A percentile compares a stretch with the other conserved stretches of the same genome.
Conservation (phyloP, 2,888 invertebrate species). For the Baccha elongata region DNA sequence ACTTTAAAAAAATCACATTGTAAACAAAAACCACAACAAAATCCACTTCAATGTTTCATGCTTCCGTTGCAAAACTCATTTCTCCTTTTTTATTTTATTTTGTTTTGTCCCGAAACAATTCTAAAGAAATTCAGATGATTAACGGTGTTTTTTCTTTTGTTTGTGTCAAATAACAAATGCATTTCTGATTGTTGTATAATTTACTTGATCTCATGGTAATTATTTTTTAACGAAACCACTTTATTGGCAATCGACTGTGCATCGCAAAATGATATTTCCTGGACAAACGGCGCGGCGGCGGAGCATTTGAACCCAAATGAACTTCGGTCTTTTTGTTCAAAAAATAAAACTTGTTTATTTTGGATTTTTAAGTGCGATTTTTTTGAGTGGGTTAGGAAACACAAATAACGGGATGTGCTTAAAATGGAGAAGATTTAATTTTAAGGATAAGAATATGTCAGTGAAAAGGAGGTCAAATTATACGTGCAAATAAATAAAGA, state of each 20-base stretch:
- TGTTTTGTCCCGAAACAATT: slow-evolving; percentile 11
- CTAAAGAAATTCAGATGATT: slow-evolving; percentile 56
- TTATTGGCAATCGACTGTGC: slow-evolving; percentile 23
- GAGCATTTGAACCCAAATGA: slow-evolving; percentile 58
- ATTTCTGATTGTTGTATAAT: slow-evolving; percentile 63
- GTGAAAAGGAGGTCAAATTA: slow-evolving; percentile 43
- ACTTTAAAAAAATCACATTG: slow-evolving; percentile 37
- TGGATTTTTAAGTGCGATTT: slow-evolving; percentile 12
- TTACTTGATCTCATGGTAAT: slow-evolving; percentile 38
- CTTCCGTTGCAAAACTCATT: slow-evolving; percentile 43
- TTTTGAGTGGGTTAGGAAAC: slow-evolving; percentile 63
- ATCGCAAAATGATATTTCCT: slow-evolving; percentile 40
- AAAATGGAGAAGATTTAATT: slow-evolving; percentile 46
- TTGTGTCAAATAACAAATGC: slow-evolving; percentile 54
- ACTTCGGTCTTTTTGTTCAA: slow-evolving; percentile 19
- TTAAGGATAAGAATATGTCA: slow-evolving; percentile 58
- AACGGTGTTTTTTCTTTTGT: slow-evolving; percentile 47
- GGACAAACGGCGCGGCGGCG: too few species aligned
- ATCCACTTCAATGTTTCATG: slow-evolving; percentile 33
- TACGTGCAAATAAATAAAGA: slow-evolving; percentile 20
- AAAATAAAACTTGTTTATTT: slow-evolving; percentile 18
- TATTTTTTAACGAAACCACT: slow-evolving; percentile 32
- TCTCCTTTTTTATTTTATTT: background rate
- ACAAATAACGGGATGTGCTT: slow-evolving; percentile 57
- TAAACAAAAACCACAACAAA: slow-evolving; percentile 54